These are phyloP conservation scores for Harpagoxenus sublaevis DNA, from an alignment of 2,888 invertebrate species.

Conservation along the genomic window DNA sequence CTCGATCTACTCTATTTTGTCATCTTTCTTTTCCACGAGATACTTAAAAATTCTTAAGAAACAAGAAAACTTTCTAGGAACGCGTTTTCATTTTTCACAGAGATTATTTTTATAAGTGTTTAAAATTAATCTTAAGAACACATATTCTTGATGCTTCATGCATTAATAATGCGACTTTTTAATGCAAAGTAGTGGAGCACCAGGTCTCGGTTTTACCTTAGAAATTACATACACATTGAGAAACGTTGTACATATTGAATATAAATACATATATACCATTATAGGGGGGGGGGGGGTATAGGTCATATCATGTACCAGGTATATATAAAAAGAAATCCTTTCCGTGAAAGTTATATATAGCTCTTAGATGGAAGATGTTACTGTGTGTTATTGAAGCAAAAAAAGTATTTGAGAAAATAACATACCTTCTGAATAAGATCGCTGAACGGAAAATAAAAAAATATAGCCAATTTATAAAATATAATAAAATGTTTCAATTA, in stretches of 20 bases:
- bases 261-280: constrained; percentile 3
- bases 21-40: neutral
- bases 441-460: neutral
- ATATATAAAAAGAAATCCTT: constrained; percentile 32
- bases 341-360: constrained; percentile 33
- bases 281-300: too few relatives aligned
- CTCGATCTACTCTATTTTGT: neutral
- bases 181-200: neutral
- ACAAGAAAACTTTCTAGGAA: neutral
- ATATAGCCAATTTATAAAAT: neutral
- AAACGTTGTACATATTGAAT: constrained; percentile 1
- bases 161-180: constrained; percentile 12
- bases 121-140: constrained; percentile 7
- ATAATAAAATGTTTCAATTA: neutral
- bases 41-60: neutral
- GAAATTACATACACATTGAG: neutral
- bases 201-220: neutral
- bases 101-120: neutral
- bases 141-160: neutral
- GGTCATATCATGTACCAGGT: constrained; percentile 15
- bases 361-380: constrained; percentile 8
- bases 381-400: neutral
- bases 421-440: neutral
- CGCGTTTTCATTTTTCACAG: neutral
- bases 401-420: constrained; percentile 14